A percentile compares a stretch with the other conserved stretches of the same genome.
Conservation (phyloP, 2,888 invertebrate species). For the Galeopsomyia nigrocyanea region DNA sequence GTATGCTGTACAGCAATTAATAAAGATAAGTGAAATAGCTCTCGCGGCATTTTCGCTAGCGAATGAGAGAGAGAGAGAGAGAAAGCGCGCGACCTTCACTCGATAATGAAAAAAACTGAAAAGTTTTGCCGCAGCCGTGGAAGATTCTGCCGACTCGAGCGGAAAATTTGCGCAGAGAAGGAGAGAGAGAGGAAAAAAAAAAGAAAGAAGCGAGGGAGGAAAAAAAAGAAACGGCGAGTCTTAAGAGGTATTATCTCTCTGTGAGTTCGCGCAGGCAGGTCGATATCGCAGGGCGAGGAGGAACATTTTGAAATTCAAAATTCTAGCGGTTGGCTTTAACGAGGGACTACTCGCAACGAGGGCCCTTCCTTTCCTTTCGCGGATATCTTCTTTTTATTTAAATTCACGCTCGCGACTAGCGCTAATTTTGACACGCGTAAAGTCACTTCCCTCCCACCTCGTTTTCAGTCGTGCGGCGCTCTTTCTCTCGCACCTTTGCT, state of each 20-base stretch:
- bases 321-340: conserved; percentile 34
- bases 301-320: conserved; percentile 37
- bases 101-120: conserved; percentile 38
- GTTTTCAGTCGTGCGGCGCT: too few relatives aligned
- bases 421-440: conserved; percentile 37
- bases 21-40: conserved; percentile 48
- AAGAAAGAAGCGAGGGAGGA: neutral
- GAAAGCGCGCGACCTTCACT: neutral
- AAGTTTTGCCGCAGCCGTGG: conserved; percentile 1
- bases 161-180: too few relatives aligned
- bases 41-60: neutral
- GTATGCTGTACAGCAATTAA: conserved; percentile 47
- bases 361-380: conserved; percentile 3
- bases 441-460: neutral
- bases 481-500: neutral
- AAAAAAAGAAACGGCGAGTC: neutral
- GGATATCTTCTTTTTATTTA: conserved; percentile 40
- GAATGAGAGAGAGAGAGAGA: too few relatives aligned
- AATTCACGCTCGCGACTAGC: conserved; percentile 20
- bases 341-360: conserved; percentile 27
- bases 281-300: neutral
- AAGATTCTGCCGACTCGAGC: too few relatives aligned
- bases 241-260: too few relatives aligned
- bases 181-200: neutral
- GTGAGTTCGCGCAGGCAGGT: neutral